Conservation (phyloP, 2,888 invertebrate species). For the Byasa hedistus region DNA sequence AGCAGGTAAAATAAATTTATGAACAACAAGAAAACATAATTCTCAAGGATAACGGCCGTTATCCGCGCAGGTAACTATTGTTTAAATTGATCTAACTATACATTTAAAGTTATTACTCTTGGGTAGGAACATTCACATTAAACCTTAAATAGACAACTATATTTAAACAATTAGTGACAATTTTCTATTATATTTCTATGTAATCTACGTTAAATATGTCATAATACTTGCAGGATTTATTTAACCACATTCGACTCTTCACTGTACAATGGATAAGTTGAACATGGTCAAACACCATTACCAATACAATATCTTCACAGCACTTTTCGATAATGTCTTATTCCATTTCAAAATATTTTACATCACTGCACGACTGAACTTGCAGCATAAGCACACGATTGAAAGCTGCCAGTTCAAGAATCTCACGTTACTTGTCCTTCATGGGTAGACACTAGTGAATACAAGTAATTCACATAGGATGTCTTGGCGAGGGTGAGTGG, state of each 20-base stretch:
- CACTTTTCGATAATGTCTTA: conserved; percentile 41
- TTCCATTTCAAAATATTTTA: background rate
- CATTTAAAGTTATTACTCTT: conserved; percentile 58
- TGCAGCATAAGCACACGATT: background rate
- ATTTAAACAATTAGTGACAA: conserved; percentile 49
- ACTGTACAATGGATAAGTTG: conserved; percentile 9
- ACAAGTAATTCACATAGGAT: conserved; percentile 65
- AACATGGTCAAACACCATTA: conserved; percentile 22
- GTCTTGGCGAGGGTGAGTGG: conserved; percentile 63
- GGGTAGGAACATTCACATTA: conserved; percentile 76
- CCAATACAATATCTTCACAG: conserved; percentile 44
- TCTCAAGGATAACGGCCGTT: conserved; percentile 24
- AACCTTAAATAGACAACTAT: conserved; percentile 43
- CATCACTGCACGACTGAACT: background rate
- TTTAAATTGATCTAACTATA: conserved; percentile 56
- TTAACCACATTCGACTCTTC: conserved; percentile 27
- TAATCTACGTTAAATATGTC: conserved; percentile 44
- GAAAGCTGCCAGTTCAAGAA: background rate
- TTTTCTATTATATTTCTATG: conserved; percentile 50
- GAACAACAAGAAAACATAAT: conserved; percentile 9
- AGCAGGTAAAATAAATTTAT: conserved; percentile 10
- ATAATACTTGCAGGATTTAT: conserved; percentile 31
- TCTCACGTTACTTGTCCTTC: background rate
- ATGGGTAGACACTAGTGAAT: background rate
- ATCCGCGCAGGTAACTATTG: conserved; percentile 61